Evolutionary conservation across 2,797 vertebrate species (phyloP), one percentile per base, ranked within the genome.

Genomic region (Sebastes diaconus): DNA sequence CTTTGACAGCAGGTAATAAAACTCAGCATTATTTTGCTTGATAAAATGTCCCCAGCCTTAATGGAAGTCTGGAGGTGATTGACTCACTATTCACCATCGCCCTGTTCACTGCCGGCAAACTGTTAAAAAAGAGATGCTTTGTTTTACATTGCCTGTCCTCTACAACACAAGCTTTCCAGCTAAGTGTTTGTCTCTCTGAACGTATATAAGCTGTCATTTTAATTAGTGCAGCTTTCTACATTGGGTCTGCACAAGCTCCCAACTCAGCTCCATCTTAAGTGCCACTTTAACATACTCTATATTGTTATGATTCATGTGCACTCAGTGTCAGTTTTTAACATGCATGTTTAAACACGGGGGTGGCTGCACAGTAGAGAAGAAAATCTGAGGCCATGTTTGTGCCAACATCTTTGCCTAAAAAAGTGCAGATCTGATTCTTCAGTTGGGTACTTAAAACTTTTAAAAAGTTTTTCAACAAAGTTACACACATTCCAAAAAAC

Each of bases 161-260:
- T 29, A 6, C 8, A 63, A 57, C 25, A 76, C 20, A 24, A 58
- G 32, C 36, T 29, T 36, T 58, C 25, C 2, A 20, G 13, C 52
- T 39, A 60, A 59, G 54, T 54, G 7, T 25, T 58, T 61, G 52
- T 57, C 52, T 67, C 14, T 60, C 29, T 72, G 42, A 60, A 70
- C 18, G 25, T 61, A 39, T 61, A 60, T 50, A 60, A 30, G 6
- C 54, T 74, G 60, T 74, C 57, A 32, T 57, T 76, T 61, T 46
- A 64, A 34, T 65, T 72, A 34, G 46, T 57, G 65, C 42, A 42
- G 34, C 55, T 73, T 69, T 73, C 72, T 70, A 8, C 27, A 18
- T 20, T 34, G 27, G 46, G 36, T 27, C 55, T 87, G 82, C 20
- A n/a, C 25, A 84, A 77, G 30, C 77, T 83, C 69, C n/a, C 3